Conservation (phyloP, 2,888 invertebrate species). For the Chrysodeixis includens region DNA sequence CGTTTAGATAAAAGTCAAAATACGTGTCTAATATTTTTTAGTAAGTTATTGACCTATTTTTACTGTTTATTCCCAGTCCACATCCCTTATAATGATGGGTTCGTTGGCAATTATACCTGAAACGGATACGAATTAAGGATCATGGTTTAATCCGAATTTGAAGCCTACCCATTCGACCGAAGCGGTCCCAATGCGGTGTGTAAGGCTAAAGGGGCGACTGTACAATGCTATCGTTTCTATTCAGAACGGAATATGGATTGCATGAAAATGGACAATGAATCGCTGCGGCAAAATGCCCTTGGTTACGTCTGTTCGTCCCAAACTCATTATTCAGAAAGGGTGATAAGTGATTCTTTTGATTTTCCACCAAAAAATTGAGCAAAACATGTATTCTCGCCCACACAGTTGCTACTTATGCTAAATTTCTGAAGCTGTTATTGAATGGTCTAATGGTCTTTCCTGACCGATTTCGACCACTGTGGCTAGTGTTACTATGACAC, state of each 20-base stretch:
- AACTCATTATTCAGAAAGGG: background rate
- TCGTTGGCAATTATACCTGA: background rate
- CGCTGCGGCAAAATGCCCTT: constrained; percentile 1
- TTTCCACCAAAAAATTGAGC: background rate
- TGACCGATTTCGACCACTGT: too few relatives aligned
- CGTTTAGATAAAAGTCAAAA: too few relatives aligned
- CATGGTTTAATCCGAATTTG: background rate
- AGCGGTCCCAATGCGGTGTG: background rate
- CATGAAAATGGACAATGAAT: constrained; percentile 1
- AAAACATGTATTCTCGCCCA: too few relatives aligned
- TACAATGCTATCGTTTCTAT: background rate
- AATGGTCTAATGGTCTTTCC: too few relatives aligned
- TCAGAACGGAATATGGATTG: background rate
- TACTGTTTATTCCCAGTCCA: background rate
- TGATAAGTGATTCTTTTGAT: background rate
- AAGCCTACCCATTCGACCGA: background rate
- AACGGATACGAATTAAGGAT: background rate
- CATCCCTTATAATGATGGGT: background rate
- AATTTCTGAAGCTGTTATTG: too few relatives aligned
- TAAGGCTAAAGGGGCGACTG: background rate
- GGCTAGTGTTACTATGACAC: too few relatives aligned
- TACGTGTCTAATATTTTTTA: too few relatives aligned
- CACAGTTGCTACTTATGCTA: too few relatives aligned
- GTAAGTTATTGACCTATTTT: too few relatives aligned
- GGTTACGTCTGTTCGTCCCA: background rate